Conservation (phyloP, 2,113 vertebrate species). For the Cochlearius cochlearius region DNA sequence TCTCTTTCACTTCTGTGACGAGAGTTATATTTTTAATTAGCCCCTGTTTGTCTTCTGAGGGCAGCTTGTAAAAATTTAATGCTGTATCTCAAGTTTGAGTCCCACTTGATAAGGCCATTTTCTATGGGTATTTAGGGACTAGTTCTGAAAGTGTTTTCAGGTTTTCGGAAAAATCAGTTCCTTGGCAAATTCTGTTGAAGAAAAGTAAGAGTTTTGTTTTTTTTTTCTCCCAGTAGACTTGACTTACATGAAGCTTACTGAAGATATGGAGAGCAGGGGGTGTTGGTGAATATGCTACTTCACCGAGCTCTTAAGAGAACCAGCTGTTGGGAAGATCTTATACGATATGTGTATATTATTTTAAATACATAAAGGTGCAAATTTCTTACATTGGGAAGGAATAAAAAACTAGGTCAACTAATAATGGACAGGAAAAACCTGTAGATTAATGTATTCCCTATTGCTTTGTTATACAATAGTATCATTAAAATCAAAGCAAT, state of each 20-base stretch:
- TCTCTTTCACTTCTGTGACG: conserved; percentile 62
- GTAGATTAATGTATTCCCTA: not conserved
- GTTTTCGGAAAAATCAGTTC: not conserved
- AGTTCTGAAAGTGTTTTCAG: not conserved
- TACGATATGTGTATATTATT: not conserved
- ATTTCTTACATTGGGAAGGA: not conserved
- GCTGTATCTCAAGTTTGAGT: not conserved
- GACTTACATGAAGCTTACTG: not conserved
- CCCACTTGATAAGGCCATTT: not conserved
- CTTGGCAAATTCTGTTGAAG: not conserved
- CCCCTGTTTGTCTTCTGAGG: not conserved
- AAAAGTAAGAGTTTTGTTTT: not conserved
- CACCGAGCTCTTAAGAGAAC: not conserved
- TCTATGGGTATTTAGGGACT: not conserved
- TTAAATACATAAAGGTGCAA: not conserved
- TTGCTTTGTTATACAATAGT: not conserved
- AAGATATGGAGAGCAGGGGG: not conserved
- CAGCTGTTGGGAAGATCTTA: not conserved
- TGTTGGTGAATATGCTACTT: not conserved
- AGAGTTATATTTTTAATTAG: conserved; percentile 53
- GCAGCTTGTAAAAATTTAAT: not conserved
- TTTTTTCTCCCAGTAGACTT: not conserved
- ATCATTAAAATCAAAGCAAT: not conserved
- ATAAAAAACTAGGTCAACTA: not conserved
- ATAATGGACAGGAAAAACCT: not conserved